These are phyloP conservation scores for Furnarius figulus DNA, from an alignment of 2,113 vertebrate genomes.

Conservation along the genomic window DNA sequence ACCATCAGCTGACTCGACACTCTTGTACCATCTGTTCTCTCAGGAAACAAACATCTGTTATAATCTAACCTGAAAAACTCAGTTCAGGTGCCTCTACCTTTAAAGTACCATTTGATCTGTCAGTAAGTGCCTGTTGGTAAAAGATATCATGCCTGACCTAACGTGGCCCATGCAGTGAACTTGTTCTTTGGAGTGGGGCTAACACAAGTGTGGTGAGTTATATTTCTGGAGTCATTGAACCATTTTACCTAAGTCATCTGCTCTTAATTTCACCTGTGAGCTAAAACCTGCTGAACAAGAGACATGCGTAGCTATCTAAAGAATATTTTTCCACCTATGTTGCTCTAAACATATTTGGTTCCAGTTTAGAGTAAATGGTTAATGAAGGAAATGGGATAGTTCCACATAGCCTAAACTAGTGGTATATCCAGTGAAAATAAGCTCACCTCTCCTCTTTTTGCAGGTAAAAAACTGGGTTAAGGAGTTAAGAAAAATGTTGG, in stretches of 20 bases:
- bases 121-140: not conserved
- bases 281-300: not conserved
- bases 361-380: not conserved
- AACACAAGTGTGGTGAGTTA: not conserved
- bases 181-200: not conserved
- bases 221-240: not conserved
- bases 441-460: conserved; percentile 11
- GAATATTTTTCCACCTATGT: not conserved
- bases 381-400: not conserved
- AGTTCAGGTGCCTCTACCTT: not conserved
- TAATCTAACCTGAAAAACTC: not conserved
- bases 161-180: not conserved
- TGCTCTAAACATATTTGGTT: not conserved
- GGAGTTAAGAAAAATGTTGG: conserved; percentile 99
- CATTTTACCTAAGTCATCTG: not conserved
- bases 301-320: not conserved
- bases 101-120: not conserved
- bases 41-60: not conserved
- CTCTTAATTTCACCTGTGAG: not conserved
- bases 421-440: not conserved
- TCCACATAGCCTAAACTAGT: not conserved
- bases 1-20: not conserved
- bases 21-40: not conserved
- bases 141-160: not conserved
- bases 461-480: conserved; percentile 99